Base-by-base conservation (phyloP, 2,888 invertebrate species). In the Xestia xanthographa region DNA sequence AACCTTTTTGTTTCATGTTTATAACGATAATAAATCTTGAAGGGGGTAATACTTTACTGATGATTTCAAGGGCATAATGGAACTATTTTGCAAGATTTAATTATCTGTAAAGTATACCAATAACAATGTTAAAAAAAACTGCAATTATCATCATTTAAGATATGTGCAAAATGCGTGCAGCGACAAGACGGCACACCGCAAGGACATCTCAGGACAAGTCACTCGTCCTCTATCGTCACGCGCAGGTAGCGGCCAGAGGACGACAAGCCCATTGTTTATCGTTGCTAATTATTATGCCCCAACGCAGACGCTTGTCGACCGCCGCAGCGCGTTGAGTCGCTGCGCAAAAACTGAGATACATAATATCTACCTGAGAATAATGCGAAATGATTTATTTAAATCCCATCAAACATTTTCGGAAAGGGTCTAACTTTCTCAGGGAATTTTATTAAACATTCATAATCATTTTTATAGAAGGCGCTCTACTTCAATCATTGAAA, bases 241-340 rank as follows among this genome's bases (percentile, higher is more conserved):
- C 95, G 95, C 96, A 96, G 96, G 96, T 96, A 96, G 96, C 95
- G 92, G 90, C 93, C 94, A 94, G 92, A 94, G 94, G 94, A 95
- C 94, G 93, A 95, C 95, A 94, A 94, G 94, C 93, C 96, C 95
- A 96, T 96, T 96, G 96, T 96, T 96, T 95, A 95, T 95, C 94
- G 94, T 93, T 91, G 93, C 95, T 96, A 95, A 96, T 96, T 95
- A 96, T 95, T 95, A 96, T 95, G 94, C 95, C 93, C 90, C 93
- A 94, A 93, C 93, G 94, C 93, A 94, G 93, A 94, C 94, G 94
- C 92, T 93, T 92, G 91, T 91, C 92, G 93, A 91, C 91, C 91
- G 90, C 89, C 90, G 90, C 90, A 90, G 87, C 89, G 87, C 85
- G 88, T 87, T 90, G 82, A 87, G 87, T 87, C 90, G 72, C 79